Evolutionary conservation across 2,113 vertebrate genomes (phyloP), one percentile per base, ranked within the genome.

Genomic region (Riparia riparia): DNA sequence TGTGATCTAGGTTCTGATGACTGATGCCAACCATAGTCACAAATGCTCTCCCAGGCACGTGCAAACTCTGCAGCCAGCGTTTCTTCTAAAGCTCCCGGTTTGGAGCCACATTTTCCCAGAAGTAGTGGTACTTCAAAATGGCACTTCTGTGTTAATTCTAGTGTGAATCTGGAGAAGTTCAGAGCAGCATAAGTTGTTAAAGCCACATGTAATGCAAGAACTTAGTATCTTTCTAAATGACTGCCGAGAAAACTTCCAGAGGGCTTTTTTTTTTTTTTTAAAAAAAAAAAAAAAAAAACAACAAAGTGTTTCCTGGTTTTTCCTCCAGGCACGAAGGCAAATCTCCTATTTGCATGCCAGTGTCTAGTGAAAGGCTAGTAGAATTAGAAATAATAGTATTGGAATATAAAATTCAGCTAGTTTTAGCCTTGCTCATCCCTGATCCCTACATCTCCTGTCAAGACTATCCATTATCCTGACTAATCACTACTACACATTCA

Each of bases 401-500:
- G 11, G 39, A 71, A 64, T 50, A 85, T 9, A 49, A 89, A 76
- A 26, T 34, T 32, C 14, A 42, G 19, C 34, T 53, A 20, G 9
- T 61, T 51, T 57, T 37, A 58, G 28, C 28, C 58, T 63, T 51
- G 37, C 22, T 95, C 20, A 26, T 58, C 50, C 49, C 29, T 74
- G 42, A 53, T 10, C 25, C 57, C 11, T 17, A 22, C 3, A 2
- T 14, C 50, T 90, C 42, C 44, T 41, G 5, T 37, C 31, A 58
- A 10, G 28, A 16, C 32, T 29, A 9, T 22, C 20, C 11, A 3
- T 66, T 49, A 5, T 14, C 39, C 12, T 17, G 24, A 44, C 4
- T 32, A 54, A 58, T 19, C 12, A 1, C 24, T 66, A 4, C n/a
- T 44, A 7, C 26, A 17, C 1, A 0, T 57, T n/a, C 24, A n/a